Evolutionary conservation across 1,140 invertebrate species (phyloP), one percentile per base, ranked within the genome.

Genomic region (Macrotrachela quadricornifera): DNA sequence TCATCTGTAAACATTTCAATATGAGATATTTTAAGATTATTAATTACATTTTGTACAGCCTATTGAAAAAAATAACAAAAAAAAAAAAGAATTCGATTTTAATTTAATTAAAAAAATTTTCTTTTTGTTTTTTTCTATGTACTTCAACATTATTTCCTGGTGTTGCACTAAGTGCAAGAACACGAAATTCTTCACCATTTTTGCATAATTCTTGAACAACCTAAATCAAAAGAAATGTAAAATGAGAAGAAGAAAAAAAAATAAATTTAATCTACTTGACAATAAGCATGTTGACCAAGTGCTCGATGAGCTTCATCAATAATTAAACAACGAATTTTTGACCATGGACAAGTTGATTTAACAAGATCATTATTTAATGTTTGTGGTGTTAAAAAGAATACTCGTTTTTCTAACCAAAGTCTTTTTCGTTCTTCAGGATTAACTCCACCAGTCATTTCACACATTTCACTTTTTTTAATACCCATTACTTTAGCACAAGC

Each of bases 301-400:
- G 87, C 85, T 66, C 77, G 80, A 61, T 94, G 88, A 16, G 88
- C 90, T 73, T 95, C 88, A 70, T 95, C 90, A 49, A 95, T 74
- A 0, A 94, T 83, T 11, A 95, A 60, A 67, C 85, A 85, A 59
- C 79, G 79, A 3, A 92, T 74, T 54, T 74, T 65, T 10, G 75
- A 61, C 14, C 73, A 74, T 1, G 79, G 76, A 61, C 80, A 79
- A 41, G 76, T 71, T 10, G 78, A 75, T 41, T 76, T 76, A 48
- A 77, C 75, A 40, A 95, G 72, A 71, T 95, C 90, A 66, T 90
- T 91, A 46, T 79, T 78, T 54, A 94, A 42, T 30, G 44, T 45
- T 54, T 95, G 88, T 0, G 90, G 87, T 38, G 90, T 95, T 1
- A 86, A 76, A 73, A 91, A 94, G 69, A 94, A 85, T 0, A 94